Percentiles rank a stretch among this genome's conserved stretches.
Conservation (phyloP, 2,797 vertebrate genomes). For the Anguilla pacifica region DNA sequence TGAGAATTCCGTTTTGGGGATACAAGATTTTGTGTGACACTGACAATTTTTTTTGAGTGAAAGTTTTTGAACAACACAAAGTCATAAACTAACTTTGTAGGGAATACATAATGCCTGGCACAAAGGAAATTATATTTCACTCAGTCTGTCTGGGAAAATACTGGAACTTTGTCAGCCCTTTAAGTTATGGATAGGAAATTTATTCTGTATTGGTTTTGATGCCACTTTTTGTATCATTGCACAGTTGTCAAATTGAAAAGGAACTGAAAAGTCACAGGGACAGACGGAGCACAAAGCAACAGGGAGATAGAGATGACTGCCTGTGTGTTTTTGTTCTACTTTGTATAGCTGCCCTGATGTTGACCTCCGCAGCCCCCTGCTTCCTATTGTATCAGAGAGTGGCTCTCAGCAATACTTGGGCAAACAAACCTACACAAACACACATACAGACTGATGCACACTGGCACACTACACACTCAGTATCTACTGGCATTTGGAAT, state of each 20-base stretch:
- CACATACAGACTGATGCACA: background rate
- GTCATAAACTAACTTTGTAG: constrained; percentile 47
- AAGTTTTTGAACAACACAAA: constrained; percentile 51
- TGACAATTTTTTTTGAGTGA: constrained; percentile 16
- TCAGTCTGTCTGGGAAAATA: background rate
- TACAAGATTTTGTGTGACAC: background rate
- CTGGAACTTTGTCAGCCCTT: background rate
- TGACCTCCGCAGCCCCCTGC: background rate
- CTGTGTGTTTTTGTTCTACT: background rate
- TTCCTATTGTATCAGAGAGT: background rate
- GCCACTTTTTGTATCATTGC: background rate
- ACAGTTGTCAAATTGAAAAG: background rate
- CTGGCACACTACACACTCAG: background rate
- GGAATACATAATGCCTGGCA: constrained; percentile 54
- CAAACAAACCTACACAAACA: background rate
- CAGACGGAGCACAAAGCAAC: background rate
- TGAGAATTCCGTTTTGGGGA: background rate
- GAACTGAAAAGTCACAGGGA: background rate
- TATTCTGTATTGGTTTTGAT: background rate
- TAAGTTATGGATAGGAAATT: background rate
- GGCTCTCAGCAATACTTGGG: background rate
- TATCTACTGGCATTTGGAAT: background rate
- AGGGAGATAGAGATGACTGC: background rate
- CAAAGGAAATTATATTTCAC: constrained; percentile 18
- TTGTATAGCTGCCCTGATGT: constrained; percentile 10